These are phyloP conservation scores for Otolemur garnettii DNA, from an alignment of 2,113 vertebrate genomes.

Conservation along the genomic window DNA sequence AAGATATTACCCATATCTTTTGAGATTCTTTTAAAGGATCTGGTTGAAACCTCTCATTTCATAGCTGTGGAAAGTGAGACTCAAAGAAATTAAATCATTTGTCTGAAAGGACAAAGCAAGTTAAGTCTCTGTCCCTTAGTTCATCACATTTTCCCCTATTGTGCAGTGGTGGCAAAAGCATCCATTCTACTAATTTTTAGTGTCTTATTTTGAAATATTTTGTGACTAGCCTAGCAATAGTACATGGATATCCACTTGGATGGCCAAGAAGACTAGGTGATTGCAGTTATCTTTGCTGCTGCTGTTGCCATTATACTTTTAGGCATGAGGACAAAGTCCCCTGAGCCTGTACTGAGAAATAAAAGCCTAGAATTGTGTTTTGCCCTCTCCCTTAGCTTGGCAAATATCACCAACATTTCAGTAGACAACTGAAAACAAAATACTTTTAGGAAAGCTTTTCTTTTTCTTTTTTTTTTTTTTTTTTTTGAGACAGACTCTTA, in stretches of 20 bases:
- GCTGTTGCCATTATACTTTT: neutral
- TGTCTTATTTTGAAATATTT: slow-evolving; percentile 42
- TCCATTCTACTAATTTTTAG: neutral
- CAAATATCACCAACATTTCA: slow-evolving; percentile 23
- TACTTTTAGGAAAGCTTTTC: neutral
- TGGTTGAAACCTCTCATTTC: neutral
- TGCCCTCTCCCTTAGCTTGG: neutral
- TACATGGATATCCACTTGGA: neutral
- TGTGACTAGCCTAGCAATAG: neutral
- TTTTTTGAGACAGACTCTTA: too few relatives aligned
- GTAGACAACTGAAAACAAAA: slow-evolving; percentile 8
- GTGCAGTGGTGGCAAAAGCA: neutral
- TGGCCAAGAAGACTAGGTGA: neutral
- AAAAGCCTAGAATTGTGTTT: slow-evolving; percentile 21
- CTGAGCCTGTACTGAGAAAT: neutral
- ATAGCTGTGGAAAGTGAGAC: neutral
- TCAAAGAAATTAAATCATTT: slow-evolving; percentile 34
- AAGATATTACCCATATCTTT: neutral
- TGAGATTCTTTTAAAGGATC: neutral
- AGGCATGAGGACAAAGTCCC: neutral
- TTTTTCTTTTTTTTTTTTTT: too few relatives aligned
- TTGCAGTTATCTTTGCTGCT: neutral
- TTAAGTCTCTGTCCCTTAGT: neutral
- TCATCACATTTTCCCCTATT: neutral
- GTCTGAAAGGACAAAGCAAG: slow-evolving; percentile 11